phyloP scores from a whole-genome alignment of 1,140 invertebrate genomes.

The Drosophila truncata region DNA sequence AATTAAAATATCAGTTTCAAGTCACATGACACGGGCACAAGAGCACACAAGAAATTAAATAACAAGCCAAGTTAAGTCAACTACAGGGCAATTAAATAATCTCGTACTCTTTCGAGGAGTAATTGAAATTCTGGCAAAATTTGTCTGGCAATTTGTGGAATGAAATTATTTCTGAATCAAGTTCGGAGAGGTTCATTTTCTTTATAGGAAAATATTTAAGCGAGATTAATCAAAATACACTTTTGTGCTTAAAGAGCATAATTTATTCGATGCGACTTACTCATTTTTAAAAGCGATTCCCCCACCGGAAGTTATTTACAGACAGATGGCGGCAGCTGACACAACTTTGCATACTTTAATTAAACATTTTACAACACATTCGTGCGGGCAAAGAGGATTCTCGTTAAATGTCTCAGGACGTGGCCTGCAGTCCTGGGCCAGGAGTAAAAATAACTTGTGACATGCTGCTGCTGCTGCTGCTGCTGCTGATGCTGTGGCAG shows the following conservation, averaged over 20 bases:
- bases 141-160: background rate
- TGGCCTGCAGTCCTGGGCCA: conserved; percentile 58
- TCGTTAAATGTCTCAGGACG: conserved; percentile 68
- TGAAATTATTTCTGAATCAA: no score
- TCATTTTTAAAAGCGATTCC: conserved; percentile 5
- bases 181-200: no score
- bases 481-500: conserved; percentile 19
- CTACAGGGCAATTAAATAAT: conserved; percentile 24
- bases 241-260: background rate
- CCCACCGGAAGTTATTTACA: conserved; percentile 67
- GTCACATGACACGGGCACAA: conserved; percentile 50
- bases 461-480: conserved; percentile 24
- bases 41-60: conserved; percentile 37
- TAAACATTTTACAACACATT: conserved; percentile 62
- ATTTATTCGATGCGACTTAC: background rate
- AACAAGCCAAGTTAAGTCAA: conserved; percentile 38
- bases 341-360: conserved; percentile 78
- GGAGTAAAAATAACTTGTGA: conserved; percentile 47
- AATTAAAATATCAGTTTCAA: conserved; percentile 78
- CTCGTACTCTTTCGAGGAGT: conserved; percentile 25
- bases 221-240: background rate
- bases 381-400: conserved; percentile 55
- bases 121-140: background rate
- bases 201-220: background rate
- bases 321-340: conserved; percentile 60